phyloP scores from a whole-genome alignment of 2,797 vertebrate species.

The Sebastes matsubarae region DNA sequence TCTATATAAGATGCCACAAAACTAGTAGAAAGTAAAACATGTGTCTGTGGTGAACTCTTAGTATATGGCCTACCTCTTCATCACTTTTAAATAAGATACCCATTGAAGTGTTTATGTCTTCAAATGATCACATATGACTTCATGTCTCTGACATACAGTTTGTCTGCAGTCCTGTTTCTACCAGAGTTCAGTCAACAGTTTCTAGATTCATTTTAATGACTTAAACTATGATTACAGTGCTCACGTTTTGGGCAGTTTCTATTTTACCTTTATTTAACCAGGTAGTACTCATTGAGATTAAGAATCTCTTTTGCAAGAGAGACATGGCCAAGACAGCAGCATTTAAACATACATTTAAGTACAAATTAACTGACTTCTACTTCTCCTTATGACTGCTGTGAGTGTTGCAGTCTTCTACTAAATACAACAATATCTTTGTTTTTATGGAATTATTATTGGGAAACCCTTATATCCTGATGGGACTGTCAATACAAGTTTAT shows the following conservation, averaged over 20 bases:
- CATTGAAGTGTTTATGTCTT: background rate
- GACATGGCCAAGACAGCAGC: no score
- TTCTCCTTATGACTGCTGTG: fast-evolving
- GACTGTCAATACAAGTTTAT: background rate
- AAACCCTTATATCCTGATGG: background rate
- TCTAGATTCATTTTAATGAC: background rate
- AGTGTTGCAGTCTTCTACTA: background rate
- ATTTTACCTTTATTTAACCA: no score
- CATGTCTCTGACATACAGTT: background rate
- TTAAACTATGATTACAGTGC: background rate
- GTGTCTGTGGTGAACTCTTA: background rate
- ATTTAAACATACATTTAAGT: no score
- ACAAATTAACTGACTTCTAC: background rate
- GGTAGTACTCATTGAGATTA: no score
- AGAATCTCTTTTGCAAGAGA: no score
- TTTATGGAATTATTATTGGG: background rate
- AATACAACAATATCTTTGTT: background rate
- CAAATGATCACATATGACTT: background rate
- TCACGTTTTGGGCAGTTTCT: no score
- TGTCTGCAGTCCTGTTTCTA: background rate
- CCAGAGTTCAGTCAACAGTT: background rate
- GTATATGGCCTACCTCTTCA: background rate
- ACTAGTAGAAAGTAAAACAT: background rate
- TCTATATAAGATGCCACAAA: background rate
- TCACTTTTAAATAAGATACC: background rate